Evolutionary conservation across 2,113 vertebrate genomes (phyloP), one percentile per base, ranked within the genome.

Genomic region (Periophthalmodon schlosseri): DNA sequence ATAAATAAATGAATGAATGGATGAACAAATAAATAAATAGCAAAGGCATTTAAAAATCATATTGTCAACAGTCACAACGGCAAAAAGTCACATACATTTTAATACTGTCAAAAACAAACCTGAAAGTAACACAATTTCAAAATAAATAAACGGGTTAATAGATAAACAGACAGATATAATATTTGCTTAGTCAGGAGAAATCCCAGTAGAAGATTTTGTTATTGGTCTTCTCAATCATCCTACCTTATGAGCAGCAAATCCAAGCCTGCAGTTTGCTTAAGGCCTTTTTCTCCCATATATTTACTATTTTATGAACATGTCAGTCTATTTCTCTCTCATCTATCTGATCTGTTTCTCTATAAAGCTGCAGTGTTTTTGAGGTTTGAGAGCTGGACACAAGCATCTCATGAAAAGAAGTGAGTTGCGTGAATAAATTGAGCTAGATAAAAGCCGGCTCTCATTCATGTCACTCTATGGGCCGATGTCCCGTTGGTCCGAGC

Each of bases 401-500:
- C 33, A 46, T 36, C 67, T 66, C 63, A 64, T 66, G 66, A 49
- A 36, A 75, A 82, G 72, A 66, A 60, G 49, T 44, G 63, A 58
- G 68, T 68, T 63, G 73, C 4, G 34, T 13, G 68, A 68, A 39
- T 34, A 74, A 60, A 49, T 44, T 24, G 79, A 69, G 71, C 68
- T 58, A 44, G 63, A 60, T 75, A 68, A 85, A 88, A 85, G 84
- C 68, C 12, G 1, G 36, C 18, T 72, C 60, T 84, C 85, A 83
- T 79, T 85, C 84, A 80, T 49, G 73, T 79, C 72, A 73, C 70
- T 75, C 70, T 77, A 69, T 58, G 80, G 75, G 85, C 67, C 74
- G 72, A 73, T 10, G 56, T 36, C 65, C 39, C 5, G 71, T 81
- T 47, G 78, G 58, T 77, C 73, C 39, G 69, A 0, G 4, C 44